Evolutionary conservation across 2,888 invertebrate species (phyloP).

Genomic region (Platycheirus rosarum): DNA sequence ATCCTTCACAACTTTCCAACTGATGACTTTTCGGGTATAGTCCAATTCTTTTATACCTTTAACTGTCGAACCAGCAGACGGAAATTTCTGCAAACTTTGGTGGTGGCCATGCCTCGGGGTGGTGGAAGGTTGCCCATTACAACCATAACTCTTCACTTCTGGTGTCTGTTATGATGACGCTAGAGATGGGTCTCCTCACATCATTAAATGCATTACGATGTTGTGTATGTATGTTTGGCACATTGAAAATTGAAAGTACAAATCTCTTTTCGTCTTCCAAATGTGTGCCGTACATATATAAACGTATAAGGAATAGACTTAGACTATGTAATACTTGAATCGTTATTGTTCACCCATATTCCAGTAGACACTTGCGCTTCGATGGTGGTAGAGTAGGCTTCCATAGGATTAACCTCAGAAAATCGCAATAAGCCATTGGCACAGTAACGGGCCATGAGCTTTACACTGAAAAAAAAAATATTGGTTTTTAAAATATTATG

Average conservation of each 20-base stretch:
- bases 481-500: no score
- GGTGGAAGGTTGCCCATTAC: conserved; percentile 27
- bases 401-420: conserved; percentile 31
- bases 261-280: conserved; percentile 5
- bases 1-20: conserved; percentile 58
- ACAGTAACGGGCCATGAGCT: conserved; percentile 1
- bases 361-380: conserved; percentile 16
- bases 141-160: conserved; percentile 56
- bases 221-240: conserved; percentile 34
- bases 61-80: conserved; percentile 49
- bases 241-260: conserved; percentile 72
- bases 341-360: conserved; percentile 58
- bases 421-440: conserved; percentile 33
- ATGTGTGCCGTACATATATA: conserved; percentile 2
- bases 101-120: conserved; percentile 47
- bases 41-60: conserved; percentile 73
- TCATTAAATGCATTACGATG: conserved; percentile 60
- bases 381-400: conserved; percentile 11
- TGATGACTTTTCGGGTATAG: conserved; percentile 60
- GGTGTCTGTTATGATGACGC: conserved; percentile 54
- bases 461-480: conserved; percentile 24
- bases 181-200: conserved; percentile 62
- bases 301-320: conserved; percentile 20
- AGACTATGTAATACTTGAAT: no score
- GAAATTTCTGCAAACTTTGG: conserved; percentile 56